Evolutionary conservation across 2,888 invertebrate species (phyloP).

Genomic region (Aproaerema taeniolella): DNA sequence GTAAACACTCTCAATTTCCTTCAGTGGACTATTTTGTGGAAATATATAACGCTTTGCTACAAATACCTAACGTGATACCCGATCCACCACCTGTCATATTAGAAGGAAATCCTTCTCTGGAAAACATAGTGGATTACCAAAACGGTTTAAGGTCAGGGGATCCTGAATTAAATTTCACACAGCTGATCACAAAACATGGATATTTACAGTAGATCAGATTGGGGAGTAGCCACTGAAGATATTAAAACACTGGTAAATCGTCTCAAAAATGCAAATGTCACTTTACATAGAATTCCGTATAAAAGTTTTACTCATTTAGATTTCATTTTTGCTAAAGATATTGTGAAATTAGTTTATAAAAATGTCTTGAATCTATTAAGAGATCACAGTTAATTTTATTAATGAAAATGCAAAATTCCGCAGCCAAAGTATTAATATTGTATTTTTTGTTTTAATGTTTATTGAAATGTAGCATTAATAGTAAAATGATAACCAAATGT

Average conservation of each 20-base stretch:
- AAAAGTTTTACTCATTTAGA: conserved; percentile 1
- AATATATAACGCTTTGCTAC: no score
- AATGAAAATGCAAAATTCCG: no score
- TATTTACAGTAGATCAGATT: conserved; percentile 75
- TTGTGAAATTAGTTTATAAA: neutral
- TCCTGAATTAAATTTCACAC: conserved; percentile 19
- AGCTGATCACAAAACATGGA: conserved; percentile 43
- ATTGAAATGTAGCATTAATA: no score
- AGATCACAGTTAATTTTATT: no score
- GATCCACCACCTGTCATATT: no score
- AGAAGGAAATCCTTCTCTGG: neutral
- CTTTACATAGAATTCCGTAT: neutral
- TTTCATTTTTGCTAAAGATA: neutral
- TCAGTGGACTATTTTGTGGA: no score
- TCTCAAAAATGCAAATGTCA: conserved; percentile 54
- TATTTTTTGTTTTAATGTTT: no score
- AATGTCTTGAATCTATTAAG: neutral
- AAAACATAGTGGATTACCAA: neutral
- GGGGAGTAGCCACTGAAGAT: conserved; percentile 78
- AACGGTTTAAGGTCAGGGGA: neutral
- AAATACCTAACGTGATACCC: no score
- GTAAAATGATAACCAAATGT: no score
- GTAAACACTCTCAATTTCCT: no score
- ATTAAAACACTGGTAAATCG: conserved; percentile 67
- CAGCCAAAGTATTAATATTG: no score